Evolutionary conservation across 1,140 invertebrate species (phyloP), one percentile per base, ranked within the genome.

Genomic region (Octopus sinensis): DNA sequence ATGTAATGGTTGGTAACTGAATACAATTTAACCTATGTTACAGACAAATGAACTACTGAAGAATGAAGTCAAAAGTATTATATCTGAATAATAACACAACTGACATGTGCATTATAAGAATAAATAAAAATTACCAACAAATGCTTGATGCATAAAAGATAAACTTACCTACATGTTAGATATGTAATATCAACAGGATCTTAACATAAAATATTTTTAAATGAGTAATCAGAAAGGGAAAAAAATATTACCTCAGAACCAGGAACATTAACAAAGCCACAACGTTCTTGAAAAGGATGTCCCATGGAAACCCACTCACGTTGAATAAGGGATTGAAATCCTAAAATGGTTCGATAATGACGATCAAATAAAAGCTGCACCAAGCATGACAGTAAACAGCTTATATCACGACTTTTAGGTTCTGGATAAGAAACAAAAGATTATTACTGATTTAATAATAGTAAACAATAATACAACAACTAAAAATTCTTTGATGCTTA

Each of bases 301-400:
- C 96, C 96, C 82, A 97, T 92, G 10, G 95, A 94, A 1, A 98
- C 92, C 96, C 97, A 99, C 88, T 98, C 97, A 90, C 97, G 97
- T 91, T 98, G 96, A 30, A 98, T 92, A 17, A 99, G 91, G 62
- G 94, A 94, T 90, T 98, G 96, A 89, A 98, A 98, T n/a, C 97
- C 97, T 77, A 92, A 91, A 82, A 96, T 93, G 1, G 95, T 96
- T 56, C 96, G 93, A 88, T 93, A 96, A 87, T 95, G 91, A 0
- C 95, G 94, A 92, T 99, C 97, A 51, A 98, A 88, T 54, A 97
- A 91, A 68, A 99, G 91, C 91, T 98, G 97, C 13, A 94, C 94
- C 83, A 98, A 91, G 88, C 94, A 95, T 30, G 96, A 96, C 79
- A 98, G 93, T 53, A 97, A 92, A 87, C 96, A 96, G 90, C 94